Base-by-base conservation (phyloP, 2,113 vertebrate genomes). In the Stigmatopora argus region DNA sequence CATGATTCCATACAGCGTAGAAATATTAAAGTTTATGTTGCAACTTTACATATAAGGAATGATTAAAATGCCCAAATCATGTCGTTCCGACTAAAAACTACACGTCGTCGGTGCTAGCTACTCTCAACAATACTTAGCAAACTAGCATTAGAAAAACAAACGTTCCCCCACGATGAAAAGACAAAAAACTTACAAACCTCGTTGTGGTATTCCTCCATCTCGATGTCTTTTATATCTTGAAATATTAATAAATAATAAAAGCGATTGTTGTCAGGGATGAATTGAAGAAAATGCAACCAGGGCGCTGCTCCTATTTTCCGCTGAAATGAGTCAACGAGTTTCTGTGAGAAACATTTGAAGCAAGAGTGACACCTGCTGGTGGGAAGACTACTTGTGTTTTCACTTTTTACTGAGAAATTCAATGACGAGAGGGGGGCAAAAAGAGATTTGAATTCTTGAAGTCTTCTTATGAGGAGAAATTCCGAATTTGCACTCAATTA, bases 151-250 rank as follows among this genome's bases (percentile, higher is more conserved):
- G 6, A 38, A 31, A 31, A 31, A 31, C 26, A 31, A 31, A 31
- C 9, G 15, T 31, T 46, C 45, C 35, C 19, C 7, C 10, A 4
- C 3, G 6, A 31, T 3, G 3, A 15, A 14, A 7, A 1, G 44
- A 44, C 1, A 0, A 14, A 4, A 13, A 9, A 26, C 44, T 3
- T 0, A 66, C 77, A 10, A 77, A 92, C 90, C 87, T 91, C 90
- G 67, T 79, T 78, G 0, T 85, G 82, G 62, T 71, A 89, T n/a
- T 91, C 88, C 57, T 90, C 90, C 90, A 90, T 92, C 49, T 62
- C 8, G 67, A 38, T 34, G 2, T 35, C 5, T 23, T 10, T 0
- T 5, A 2, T 7, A 0, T 53, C 1, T 23, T 55, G 52, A 12
- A 21, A 41, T 41, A 41, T 41, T 41, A 41, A 0, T 10, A 0